These are phyloP conservation scores for Charaxes varanes DNA, from an alignment of 1,140 invertebrate species.

Conservation along the genomic window DNA sequence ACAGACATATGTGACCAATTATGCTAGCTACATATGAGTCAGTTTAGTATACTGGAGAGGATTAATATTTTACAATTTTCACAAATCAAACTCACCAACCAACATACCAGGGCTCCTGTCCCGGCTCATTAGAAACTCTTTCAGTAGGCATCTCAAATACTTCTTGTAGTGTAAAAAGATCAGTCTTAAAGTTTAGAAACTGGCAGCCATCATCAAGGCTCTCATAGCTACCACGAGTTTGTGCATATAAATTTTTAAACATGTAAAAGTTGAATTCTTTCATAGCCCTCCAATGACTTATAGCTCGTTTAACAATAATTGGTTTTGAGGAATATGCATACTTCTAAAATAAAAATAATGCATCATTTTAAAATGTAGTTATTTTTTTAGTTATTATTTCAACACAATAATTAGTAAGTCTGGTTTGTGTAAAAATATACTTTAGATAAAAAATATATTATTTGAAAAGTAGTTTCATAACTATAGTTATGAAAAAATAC, in stretches of 20 bases:
- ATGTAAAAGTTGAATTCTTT: slow-evolving; percentile 82
- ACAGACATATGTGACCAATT: too few relatives aligned
- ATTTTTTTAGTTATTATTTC: too few relatives aligned
- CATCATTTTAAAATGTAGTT: not conserved
- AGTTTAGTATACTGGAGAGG: not conserved
- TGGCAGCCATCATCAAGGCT: slow-evolving; percentile 87
- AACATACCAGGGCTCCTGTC: slow-evolving; percentile 89
- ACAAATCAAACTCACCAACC: slow-evolving; percentile 84
- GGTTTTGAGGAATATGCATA: slow-evolving; percentile 88
- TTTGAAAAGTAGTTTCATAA: not conserved
- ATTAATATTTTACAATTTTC: slow-evolving; percentile 1
- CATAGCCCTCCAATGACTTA: slow-evolving; percentile 85
- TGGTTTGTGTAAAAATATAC: too few relatives aligned
- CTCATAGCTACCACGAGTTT: slow-evolving; percentile 78
- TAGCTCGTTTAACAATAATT: slow-evolving; percentile 86
- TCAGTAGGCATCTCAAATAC: slow-evolving; percentile 85
- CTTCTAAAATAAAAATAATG: slow-evolving; percentile 9
- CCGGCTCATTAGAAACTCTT: slow-evolving; percentile 77
- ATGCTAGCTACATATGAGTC: too few relatives aligned
- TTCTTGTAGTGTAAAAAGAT: slow-evolving; percentile 84
- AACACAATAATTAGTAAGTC: too few relatives aligned
- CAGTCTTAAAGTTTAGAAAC: slow-evolving; percentile 92
- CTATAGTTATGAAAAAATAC: not conserved
- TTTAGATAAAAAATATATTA: not conserved
- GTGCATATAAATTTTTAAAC: slow-evolving; percentile 84